Conservation (phyloP, 2,888 invertebrate genomes). For the Tetranychus piercei region DNA sequence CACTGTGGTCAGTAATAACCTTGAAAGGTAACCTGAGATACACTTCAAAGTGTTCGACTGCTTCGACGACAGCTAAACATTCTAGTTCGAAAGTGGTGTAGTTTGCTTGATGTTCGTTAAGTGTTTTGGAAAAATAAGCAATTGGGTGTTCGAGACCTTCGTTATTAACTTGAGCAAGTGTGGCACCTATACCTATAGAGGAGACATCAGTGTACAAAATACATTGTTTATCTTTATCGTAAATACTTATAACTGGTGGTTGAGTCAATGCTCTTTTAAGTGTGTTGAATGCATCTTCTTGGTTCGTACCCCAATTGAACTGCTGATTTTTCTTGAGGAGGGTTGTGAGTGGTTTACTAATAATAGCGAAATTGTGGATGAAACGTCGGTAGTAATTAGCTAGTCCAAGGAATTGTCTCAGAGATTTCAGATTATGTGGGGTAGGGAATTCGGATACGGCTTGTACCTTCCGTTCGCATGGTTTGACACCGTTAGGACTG, state of each 20-base stretch:
- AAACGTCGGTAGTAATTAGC: neutral
- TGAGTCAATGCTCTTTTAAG: constrained; percentile 16
- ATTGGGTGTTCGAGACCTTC: neutral
- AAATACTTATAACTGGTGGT: constrained; percentile 11
- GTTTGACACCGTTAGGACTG: neutral
- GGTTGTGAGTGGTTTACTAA: neutral
- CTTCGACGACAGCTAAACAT: constrained; percentile 5
- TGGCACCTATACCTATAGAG: constrained; percentile 13
- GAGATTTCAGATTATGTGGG: neutral
- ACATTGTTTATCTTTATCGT: neutral
- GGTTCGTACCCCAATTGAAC: constrained; percentile 19
- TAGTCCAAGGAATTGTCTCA: neutral
- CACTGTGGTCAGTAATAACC: constrained; percentile 10
- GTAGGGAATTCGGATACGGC: neutral
- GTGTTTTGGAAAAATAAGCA: constrained; percentile 9
- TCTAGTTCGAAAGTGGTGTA: constrained; percentile 9
- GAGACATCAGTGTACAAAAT: constrained; percentile 11
- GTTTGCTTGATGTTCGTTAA: constrained; percentile 5
- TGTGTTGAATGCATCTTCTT: constrained; percentile 17
- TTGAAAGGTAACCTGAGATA: neutral
- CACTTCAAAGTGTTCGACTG: constrained; percentile 6
- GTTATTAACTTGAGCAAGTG: neutral
- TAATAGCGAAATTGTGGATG: neutral
- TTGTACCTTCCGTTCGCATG: neutral
- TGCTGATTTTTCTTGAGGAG: neutral